Base-by-base conservation (phyloP, 2,888 invertebrate genomes). In the Cryptus viduatorius region DNA sequence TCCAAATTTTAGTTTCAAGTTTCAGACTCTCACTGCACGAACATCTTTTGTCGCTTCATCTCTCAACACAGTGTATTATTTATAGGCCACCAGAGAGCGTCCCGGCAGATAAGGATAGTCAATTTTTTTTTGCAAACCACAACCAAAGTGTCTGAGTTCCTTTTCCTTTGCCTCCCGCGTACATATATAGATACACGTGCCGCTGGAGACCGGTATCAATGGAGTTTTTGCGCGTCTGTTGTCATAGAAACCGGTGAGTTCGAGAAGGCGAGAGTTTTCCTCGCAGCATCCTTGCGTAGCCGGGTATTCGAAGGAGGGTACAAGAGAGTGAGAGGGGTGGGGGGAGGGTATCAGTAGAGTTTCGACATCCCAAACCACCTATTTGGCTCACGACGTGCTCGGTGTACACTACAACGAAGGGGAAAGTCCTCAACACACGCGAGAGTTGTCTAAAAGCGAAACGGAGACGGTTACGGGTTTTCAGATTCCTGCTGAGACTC, bases 211-310 rank as follows among this genome's bases (percentile, higher is more conserved):
- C 84, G 82, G 84, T 89, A 89, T 90, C 90, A 90, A 89, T 90
- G 88, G 87, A 87, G 89, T 91, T 92, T 91, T 91, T 91, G 91
- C 88, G 89, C 88, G 92, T 91, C 92, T 89, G 92, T 91, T 90
- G 90, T 88, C 91, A 92, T 91, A 90, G 88, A 85, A 86, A 92
- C 90, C 86, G 83, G 78, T 61, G 83, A 81, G 53, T 46, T 37
- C 31, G n/a, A 68, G 61, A 56, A 56, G n/a, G 50, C 31, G 24
- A 50, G 37, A 65, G 37, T 61, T 56, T 77, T 50, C 69, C 37
- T 37, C 46, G 76, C 61, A 46, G 72, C 42, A 48, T 72, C 56
- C 37, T 42, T 65, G 64, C 29, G 24, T 24, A 24, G 24, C 2
- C 24, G 24, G 2, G n/a, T n/a, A n/a, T 24, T 37, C 65, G 65